phyloP scores from a whole-genome alignment of 2,113 vertebrate species.

The Melospiza georgiana region DNA sequence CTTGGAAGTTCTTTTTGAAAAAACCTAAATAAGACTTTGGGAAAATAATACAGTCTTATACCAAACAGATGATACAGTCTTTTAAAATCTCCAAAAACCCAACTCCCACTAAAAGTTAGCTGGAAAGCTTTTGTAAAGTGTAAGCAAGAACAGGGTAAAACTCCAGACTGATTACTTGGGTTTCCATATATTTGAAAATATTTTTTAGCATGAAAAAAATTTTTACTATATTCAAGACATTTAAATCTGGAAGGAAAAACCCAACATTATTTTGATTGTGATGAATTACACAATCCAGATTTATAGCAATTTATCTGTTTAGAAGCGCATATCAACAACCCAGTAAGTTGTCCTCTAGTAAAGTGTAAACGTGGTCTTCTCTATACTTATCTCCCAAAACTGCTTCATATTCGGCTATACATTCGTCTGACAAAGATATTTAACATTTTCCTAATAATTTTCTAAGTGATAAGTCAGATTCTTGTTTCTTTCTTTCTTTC shows the following conservation, averaged over 20 bases:
- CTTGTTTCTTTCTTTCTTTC: neutral
- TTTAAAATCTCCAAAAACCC: neutral
- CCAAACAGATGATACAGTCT: neutral
- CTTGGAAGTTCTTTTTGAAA: neutral
- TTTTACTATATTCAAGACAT: neutral
- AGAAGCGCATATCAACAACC: neutral
- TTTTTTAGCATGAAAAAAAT: neutral
- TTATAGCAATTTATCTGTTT: neutral
- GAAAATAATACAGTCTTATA: neutral
- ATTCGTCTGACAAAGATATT: neutral
- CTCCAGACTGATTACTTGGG: neutral
- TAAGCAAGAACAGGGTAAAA: neutral
- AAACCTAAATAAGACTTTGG: neutral
- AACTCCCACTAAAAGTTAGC: neutral
- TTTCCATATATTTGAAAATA: neutral
- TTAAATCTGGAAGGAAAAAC: neutral
- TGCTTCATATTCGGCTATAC: neutral
- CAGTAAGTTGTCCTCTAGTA: neutral
- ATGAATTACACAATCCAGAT: neutral
- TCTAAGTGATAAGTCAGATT: neutral
- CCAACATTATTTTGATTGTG: accelerated
- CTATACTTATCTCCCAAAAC: neutral
- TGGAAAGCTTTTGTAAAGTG: neutral
- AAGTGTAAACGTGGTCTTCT: neutral
- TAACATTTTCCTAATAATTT: neutral